Percentiles rank a stretch among this genome's conserved stretches.
Evolutionary conservation across 2,113 vertebrate genomes (phyloP).

Genomic region (Nothocercus nigrocapillus): DNA sequence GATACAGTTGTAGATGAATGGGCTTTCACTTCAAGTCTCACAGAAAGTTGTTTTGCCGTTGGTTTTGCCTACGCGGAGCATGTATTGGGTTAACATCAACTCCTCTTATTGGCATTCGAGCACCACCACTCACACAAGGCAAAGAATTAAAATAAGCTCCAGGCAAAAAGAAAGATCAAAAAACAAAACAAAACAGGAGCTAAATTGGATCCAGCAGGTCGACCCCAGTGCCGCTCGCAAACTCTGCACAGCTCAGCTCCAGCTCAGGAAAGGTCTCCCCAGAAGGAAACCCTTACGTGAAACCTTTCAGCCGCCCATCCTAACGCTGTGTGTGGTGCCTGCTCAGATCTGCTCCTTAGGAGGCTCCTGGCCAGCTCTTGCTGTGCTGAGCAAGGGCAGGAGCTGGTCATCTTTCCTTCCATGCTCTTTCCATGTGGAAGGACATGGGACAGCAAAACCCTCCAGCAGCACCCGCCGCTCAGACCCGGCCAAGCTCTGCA

Average conservation of each 20-base stretch:
- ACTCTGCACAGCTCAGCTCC: neutral
- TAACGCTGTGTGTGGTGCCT: neutral
- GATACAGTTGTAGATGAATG: neutral
- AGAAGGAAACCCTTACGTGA: neutral
- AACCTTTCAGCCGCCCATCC: neutral
- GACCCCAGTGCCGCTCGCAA: neutral
- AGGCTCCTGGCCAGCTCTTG: neutral
- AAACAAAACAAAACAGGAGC: neutral
- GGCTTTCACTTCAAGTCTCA: neutral
- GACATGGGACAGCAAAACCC: neutral
- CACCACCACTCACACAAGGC: neutral
- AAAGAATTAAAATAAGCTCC: neutral
- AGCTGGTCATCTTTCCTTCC: neutral
- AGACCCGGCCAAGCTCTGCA: neutral
- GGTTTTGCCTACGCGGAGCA: neutral
- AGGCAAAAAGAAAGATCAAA: neutral
- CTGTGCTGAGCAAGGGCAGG: neutral
- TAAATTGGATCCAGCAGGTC: neutral
- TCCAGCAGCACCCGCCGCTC: neutral
- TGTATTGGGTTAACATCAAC: neutral
- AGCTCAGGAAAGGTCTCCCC: neutral
- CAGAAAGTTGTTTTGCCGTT: slow-evolving; percentile 1
- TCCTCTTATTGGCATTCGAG: neutral
- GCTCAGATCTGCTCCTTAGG: neutral
- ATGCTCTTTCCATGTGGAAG: accelerated